A percentile compares a stretch with the other conserved stretches of the same genome.
phyloP scores from a whole-genome alignment of 2,113 vertebrate species.

The Paramormyrops kingsleyae region DNA sequence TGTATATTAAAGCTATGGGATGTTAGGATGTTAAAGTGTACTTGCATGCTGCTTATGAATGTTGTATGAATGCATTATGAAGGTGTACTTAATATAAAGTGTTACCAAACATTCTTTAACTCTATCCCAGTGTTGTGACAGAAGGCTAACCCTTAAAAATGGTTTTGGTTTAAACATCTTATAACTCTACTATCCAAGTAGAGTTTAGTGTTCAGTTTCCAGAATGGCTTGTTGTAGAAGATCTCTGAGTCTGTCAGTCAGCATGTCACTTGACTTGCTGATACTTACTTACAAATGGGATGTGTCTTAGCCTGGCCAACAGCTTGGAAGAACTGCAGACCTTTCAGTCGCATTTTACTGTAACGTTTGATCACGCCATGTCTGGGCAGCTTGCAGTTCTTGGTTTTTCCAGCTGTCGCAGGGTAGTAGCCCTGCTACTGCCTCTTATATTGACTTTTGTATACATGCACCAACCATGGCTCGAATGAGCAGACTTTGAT shows the following conservation, averaged over 20 bases:
- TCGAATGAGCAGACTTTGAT: neutral
- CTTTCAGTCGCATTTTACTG: neutral
- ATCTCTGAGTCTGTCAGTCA: neutral
- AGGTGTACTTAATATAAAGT: too few species aligned
- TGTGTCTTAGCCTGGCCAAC: neutral
- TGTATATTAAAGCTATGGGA: too few species aligned
- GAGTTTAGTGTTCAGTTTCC: neutral
- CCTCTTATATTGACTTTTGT: neutral
- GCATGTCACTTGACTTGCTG: neutral
- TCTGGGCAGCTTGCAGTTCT: neutral
- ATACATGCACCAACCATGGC: neutral
- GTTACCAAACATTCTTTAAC: neutral
- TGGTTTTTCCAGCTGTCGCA: neutral
- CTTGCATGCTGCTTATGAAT: too few species aligned
- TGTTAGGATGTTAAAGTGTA: too few species aligned
- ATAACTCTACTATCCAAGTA: neutral
- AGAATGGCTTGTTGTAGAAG: neutral
- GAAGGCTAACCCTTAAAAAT: neutral
- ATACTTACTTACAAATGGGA: neutral
- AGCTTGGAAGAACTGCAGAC: neutral
- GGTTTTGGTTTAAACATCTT: neutral
- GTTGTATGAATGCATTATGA: too few species aligned
- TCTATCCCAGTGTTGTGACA: neutral
- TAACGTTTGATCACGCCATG: neutral
- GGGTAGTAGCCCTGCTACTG: neutral